These are phyloP conservation scores for Gymnocephalus cernua DNA, from an alignment of 2,113 vertebrate species.

Conservation along the genomic window DNA sequence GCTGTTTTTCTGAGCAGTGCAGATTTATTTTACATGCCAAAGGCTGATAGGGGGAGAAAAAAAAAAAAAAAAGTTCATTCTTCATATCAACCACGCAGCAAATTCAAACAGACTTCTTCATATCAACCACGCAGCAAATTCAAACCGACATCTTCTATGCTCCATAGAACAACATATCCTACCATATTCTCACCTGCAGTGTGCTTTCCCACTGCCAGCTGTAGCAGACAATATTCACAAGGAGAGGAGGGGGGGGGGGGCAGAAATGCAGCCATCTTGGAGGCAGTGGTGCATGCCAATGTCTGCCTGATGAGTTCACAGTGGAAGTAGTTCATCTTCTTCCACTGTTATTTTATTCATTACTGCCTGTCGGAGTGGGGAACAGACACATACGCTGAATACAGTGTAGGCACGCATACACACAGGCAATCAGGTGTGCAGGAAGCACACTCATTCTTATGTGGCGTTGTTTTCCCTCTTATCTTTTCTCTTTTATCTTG, in stretches of 20 bases:
- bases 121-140: slow-evolving; percentile 16
- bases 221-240: slow-evolving; percentile 39
- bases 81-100: background rate
- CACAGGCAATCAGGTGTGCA: slow-evolving; percentile 30
- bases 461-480: background rate
- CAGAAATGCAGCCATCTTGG: slow-evolving; percentile 62
- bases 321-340: slow-evolving; percentile 71
- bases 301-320: slow-evolving; percentile 70
- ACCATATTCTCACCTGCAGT: slow-evolving; percentile 44
- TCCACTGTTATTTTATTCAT: slow-evolving; percentile 76
- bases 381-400: slow-evolving; percentile 22
- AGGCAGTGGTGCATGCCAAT: slow-evolving; percentile 67
- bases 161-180: slow-evolving; percentile 12
- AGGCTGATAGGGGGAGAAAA: background rate
- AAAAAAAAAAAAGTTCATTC: slow-evolving; percentile 13
- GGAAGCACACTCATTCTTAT: slow-evolving; percentile 8
- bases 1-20: background rate
- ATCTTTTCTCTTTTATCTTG: background rate
- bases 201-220: slow-evolving; percentile 39
- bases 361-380: slow-evolving; percentile 52
- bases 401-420: background rate
- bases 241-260: slow-evolving; percentile 12
- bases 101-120: slow-evolving; percentile 12
- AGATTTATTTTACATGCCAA: slow-evolving; percentile 29
- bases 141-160: background rate